phyloP scores from a whole-genome alignment of 1,140 invertebrate genomes.

The Drosophila orena region DNA sequence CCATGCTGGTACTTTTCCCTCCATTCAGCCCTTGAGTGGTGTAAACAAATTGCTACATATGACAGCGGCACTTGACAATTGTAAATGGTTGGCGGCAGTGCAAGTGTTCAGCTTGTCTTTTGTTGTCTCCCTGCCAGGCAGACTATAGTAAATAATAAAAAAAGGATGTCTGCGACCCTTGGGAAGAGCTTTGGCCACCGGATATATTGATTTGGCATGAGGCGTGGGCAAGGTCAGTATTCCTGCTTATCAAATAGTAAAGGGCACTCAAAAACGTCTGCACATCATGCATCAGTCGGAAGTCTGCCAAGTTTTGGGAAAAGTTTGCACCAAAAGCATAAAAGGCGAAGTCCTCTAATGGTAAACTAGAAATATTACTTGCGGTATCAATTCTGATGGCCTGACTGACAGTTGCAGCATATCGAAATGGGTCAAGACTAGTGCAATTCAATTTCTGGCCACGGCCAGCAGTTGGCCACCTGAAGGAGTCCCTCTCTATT shows the following conservation, averaged over 20 bases:
- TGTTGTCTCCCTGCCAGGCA: slow-evolving; percentile 27
- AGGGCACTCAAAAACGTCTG: slow-evolving; percentile 38
- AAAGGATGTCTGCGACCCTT: slow-evolving; percentile 7
- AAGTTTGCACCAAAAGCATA: neutral
- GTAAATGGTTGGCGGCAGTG: slow-evolving; percentile 67
- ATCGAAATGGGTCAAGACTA: slow-evolving; percentile 67
- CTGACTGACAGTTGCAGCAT: slow-evolving; percentile 68
- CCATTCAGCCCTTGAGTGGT: slow-evolving; percentile 40
- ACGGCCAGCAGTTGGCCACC: slow-evolving; percentile 27
- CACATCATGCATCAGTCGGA: slow-evolving; percentile 60
- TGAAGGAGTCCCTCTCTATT: neutral
- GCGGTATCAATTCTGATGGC: slow-evolving; percentile 71
- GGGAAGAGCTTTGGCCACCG: neutral
- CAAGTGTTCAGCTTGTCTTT: slow-evolving; percentile 50
- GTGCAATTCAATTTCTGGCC: slow-evolving; percentile 54
- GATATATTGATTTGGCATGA: slow-evolving; percentile 31
- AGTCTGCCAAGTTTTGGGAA: slow-evolving; percentile 63
- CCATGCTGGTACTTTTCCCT: slow-evolving; percentile 21
- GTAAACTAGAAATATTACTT: slow-evolving; percentile 75
- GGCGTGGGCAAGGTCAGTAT: slow-evolving; percentile 38
- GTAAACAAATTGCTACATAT: slow-evolving; percentile 84
- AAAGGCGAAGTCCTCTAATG: slow-evolving; percentile 52
- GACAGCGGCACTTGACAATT: slow-evolving; percentile 79
- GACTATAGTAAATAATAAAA: neutral
- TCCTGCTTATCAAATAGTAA: slow-evolving; percentile 40